Evolutionary conservation across 1,140 invertebrate genomes (phyloP), one percentile per base, ranked within the genome.

Genomic region (Archivesica marissinica): DNA sequence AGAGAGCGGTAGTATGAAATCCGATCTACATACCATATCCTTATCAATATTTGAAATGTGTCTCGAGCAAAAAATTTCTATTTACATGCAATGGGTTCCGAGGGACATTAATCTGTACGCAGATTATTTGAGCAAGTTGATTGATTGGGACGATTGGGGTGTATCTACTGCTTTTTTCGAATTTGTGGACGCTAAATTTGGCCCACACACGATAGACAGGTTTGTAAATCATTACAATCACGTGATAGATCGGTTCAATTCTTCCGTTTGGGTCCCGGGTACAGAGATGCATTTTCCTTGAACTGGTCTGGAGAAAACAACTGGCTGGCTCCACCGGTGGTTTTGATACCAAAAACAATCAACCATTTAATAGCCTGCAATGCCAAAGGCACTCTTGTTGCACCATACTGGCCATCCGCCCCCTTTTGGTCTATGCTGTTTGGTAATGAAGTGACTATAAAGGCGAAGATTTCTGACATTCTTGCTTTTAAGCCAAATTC

Each of bases 301-400:
- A 35, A 61, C 7, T 28, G 33, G 80, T 0, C 11, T 4, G 20
- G 54, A 28, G 41, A 70, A 39, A 81, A 81, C 39, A 81, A 83
- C 23, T 76, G 80, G 80, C 3, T 83, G 1, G 56, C 76, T 33
- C 81, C 81, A 0, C 81, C 72, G 13, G 72, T 84, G 35, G 23
- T 1, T 64, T n/a, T 28, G 30, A 59, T 47, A 30, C 0, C 9
- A 3, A 84, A 25, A 52, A 17, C 20, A 33, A 52, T 84, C 13
- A 23, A 35, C 15, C 74, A 76, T 85, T 52, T 85, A 38, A 28
- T 76, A 13, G 35, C 30, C n/a, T 76, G 74, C 59, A 13, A 38
- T 17, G 52, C 50, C 2, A 1, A 7, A 3, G 52, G 74, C 1
- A 59, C 52, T 4, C 30, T 76, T 15, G 33, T 76, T 13, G 74